phyloP scores from a whole-genome alignment of 1,140 invertebrate genomes.

The Araneus ventricosus region DNA sequence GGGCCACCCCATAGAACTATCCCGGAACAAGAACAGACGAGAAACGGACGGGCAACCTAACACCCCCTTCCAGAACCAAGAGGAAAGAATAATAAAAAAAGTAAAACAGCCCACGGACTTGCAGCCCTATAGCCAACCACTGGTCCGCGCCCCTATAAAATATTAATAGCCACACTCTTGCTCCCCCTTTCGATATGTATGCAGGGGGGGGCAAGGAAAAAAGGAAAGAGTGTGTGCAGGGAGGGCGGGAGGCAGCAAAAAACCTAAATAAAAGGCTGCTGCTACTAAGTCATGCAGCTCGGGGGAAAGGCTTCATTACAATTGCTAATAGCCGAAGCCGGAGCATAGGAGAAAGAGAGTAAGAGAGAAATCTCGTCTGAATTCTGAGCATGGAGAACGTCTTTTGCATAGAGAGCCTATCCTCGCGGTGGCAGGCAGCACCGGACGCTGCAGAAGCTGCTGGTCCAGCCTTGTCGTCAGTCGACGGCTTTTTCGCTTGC shows the following conservation, averaged over 20 bases:
- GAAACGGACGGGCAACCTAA: slow-evolving; percentile 52
- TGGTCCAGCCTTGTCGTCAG: slow-evolving; percentile 73
- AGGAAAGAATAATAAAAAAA: not conserved
- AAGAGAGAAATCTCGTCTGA: slow-evolving; percentile 71
- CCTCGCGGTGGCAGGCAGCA: slow-evolving; percentile 49
- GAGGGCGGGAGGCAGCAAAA: slow-evolving; percentile 35
- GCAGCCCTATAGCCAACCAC: not conserved
- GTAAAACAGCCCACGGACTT: slow-evolving; percentile 4
- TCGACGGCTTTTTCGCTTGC: slow-evolving; percentile 70
- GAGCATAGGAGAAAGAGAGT: slow-evolving; percentile 51
- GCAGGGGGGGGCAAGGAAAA: slow-evolving; percentile 39
- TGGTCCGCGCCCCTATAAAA: slow-evolving; percentile 71
- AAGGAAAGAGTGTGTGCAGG: not conserved
- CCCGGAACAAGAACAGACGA: slow-evolving; percentile 22
- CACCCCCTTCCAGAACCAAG: slow-evolving; percentile 33
- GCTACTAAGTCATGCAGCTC: slow-evolving; percentile 72
- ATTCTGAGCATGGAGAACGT: slow-evolving; percentile 71
- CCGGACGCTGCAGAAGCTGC: slow-evolving; percentile 71
- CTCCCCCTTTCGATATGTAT: slow-evolving; percentile 68
- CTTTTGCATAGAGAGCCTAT: slow-evolving; percentile 70
- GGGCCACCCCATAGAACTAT: slow-evolving; percentile 36
- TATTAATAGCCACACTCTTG: slow-evolving; percentile 71
- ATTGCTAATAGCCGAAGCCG: slow-evolving; percentile 74
- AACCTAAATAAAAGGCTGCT: slow-evolving; percentile 69
- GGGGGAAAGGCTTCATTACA: slow-evolving; percentile 73